Base-by-base conservation (phyloP, 2,797 vertebrate species). In the Gastrophryne carolinensis region DNA sequence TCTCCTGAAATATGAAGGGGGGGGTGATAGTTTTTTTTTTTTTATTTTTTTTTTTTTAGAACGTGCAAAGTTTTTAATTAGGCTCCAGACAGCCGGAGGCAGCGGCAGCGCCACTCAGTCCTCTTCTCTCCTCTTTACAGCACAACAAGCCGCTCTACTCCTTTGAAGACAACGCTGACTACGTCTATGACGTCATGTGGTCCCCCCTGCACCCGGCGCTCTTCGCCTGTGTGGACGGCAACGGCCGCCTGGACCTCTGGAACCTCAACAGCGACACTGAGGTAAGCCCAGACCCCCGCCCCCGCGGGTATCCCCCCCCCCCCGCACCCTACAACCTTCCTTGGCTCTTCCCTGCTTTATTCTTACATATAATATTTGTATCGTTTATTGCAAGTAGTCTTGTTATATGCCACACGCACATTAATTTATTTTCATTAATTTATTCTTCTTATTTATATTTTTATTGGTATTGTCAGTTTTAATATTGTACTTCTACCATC, bases 21-120 rank as follows among this genome's bases (percentile, higher is more conserved):
- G n/a, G n/a, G n/a, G n/a, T n/a, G n/a, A n/a, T n/a, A n/a, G n/a
- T n/a, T n/a, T n/a, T n/a, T n/a, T n/a, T n/a, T 93, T 98, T 97
- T 96, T 97, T 96, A 96, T 93, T 92, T 94, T 88, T 86, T 44
- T 39, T 44, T 29, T 57, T 34, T 44, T 11, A 41, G 92, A 95
- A 95, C 90, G 95, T 95, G 94, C 94, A 87, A 94, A 95, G 94
- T 94, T 95, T 96, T 95, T 97, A 97, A 98, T 98, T 94, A 98
- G 95, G 86, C 90, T 87, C 91, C 93, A 97, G 96, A 97, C 95
- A 94, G 94, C 97, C 96, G 90, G 92, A 87, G 96, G 96, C 96
- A 83, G 92, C 92, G 84, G 89, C 91, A 98, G 96, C 96, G 96
- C 96, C 96, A 80, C 92, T 84, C 84, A 87, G 91, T 93, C 92